These are phyloP conservation scores for Rhabdomys pumilio DNA, from an alignment of 2,797 vertebrate species.

Conservation along the genomic window DNA sequence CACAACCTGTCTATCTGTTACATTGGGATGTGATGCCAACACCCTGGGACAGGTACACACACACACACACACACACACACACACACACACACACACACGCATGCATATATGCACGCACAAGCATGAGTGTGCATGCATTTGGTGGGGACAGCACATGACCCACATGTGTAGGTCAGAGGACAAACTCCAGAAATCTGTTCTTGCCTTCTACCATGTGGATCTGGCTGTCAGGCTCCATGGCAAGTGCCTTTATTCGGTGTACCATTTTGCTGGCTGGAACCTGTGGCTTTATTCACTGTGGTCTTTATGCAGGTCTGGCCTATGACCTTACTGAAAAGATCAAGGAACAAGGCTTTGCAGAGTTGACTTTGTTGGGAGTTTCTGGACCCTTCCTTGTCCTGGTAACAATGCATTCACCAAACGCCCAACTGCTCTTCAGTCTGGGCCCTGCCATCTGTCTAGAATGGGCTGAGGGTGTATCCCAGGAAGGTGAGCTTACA, in stretches of 20 bases:
- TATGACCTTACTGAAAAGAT: background rate
- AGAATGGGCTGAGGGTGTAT: fast-evolving
- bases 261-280: background rate
- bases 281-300: background rate
- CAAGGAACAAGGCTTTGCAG: background rate
- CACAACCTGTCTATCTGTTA: background rate
- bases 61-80: fast-evolving
- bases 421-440: background rate
- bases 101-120: background rate
- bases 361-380: background rate
- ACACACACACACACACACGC: background rate
- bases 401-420: background rate
- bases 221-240: background rate
- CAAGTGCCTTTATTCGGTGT: background rate
- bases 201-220: background rate
- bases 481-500: fast-evolving
- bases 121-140: background rate
- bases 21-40: background rate
- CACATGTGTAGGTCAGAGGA: background rate
- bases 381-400: background rate
- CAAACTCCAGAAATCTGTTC: background rate
- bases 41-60: background rate
- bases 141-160: too few relatives aligned
- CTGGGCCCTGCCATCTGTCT: background rate
- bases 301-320: too few relatives aligned